Evolutionary conservation across 2,888 invertebrate species (phyloP).

Genomic region (Torymus texanus): DNA sequence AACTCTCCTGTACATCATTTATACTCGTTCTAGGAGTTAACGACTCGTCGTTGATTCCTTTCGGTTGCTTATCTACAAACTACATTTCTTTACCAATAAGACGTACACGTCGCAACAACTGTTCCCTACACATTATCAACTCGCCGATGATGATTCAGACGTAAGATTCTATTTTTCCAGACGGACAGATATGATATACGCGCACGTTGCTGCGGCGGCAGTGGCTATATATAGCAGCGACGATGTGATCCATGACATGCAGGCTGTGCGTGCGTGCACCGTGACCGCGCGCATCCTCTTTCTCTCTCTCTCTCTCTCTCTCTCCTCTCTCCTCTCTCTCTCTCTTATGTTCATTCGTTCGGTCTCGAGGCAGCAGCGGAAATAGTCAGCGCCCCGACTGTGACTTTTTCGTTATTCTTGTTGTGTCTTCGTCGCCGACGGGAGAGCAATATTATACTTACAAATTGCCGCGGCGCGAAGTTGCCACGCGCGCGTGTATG

Average conservation of each 20-base stretch:
- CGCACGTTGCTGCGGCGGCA: not conserved
- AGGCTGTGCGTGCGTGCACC: not conserved
- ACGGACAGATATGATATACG: slow-evolving; percentile 12
- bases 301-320: too few relatives aligned
- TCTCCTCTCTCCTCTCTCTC: too few relatives aligned
- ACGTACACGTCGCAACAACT: too few relatives aligned
- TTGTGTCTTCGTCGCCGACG: not conserved
- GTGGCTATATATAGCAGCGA: not conserved
- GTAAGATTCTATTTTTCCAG: slow-evolving; percentile 36
- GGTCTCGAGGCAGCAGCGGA: too few relatives aligned
- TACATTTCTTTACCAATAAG: too few relatives aligned
- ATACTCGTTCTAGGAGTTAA: not conserved
- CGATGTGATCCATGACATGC: slow-evolving; percentile 29
- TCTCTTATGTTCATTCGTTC: too few relatives aligned
- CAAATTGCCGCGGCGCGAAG: slow-evolving; percentile 2
- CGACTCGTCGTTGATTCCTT: too few relatives aligned
- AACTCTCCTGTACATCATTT: not conserved
- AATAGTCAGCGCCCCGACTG: too few relatives aligned
- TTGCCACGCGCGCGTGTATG: too few relatives aligned
- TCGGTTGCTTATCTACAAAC: too few relatives aligned
- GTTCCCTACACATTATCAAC: too few relatives aligned
- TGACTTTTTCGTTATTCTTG: not conserved
- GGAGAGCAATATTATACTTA: not conserved
- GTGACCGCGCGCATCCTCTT: not conserved
- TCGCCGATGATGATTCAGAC: slow-evolving; percentile 30